A percentile compares a stretch with the other conserved stretches of the same genome.
Conservation (phyloP, 2,888 invertebrate species). For the Agrotis ipsilon region DNA sequence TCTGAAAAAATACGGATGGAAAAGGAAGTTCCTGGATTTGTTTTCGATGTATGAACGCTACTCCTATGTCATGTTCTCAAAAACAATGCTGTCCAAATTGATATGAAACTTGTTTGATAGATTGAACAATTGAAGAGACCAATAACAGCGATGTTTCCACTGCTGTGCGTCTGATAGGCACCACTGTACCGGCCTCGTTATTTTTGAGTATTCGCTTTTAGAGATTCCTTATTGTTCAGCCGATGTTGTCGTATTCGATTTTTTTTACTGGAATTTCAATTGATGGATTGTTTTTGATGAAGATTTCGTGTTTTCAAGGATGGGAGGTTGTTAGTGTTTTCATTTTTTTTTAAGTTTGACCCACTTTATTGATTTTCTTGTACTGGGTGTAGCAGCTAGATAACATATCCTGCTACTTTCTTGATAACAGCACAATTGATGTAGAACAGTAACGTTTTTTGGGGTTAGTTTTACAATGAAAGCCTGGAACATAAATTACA, state of each 20-base stretch:
- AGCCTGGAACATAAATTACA: no score
- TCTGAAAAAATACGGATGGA: no score
- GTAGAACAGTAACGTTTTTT: no score
- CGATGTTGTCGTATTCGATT: background rate
- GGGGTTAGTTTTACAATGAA: no score
- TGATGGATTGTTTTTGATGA: conserved; percentile 2
- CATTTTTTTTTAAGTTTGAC: no score
- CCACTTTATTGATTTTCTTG: no score
- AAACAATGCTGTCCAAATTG: conserved; percentile 13
- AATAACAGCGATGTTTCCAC: conserved; percentile 42
- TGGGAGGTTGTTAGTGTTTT: background rate
- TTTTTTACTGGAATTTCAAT: background rate
- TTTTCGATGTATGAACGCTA: background rate
- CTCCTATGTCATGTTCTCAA: background rate
- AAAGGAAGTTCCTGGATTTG: rapidly evolving
- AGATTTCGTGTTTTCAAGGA: background rate
- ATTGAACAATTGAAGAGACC: conserved; percentile 42
- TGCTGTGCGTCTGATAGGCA: conserved; percentile 29
- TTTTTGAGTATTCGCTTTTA: conserved; percentile 21
- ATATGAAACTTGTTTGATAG: conserved; percentile 5
- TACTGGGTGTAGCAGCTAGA: no score
- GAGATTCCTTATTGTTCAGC: background rate
- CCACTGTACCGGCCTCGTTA: conserved; percentile 20
- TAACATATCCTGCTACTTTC: no score
- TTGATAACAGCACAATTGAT: no score